Base-by-base conservation (phyloP, 1,140 invertebrate genomes). In the Drosophila oshimai region DNA sequence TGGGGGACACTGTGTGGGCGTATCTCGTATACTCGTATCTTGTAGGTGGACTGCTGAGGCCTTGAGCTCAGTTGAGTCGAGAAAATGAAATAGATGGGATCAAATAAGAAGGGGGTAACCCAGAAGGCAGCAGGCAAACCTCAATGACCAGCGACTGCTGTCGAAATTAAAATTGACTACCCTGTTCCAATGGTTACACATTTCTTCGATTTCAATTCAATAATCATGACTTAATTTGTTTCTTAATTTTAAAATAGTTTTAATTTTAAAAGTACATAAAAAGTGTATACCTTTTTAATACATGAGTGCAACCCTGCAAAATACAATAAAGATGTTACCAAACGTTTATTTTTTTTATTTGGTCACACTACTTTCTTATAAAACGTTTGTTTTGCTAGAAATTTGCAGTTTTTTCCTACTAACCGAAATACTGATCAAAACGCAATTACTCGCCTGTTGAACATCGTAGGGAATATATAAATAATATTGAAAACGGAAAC, bases 1-100 rank as follows among this genome's bases (percentile, higher is more conserved):
- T 73, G 62, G 60, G 60, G 62, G 62, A 67, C 62, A 72, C 51
- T 24, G 18, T 29, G 78, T 83, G 74, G 79, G 80, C 70, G 79
- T 60, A 37, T 36, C 10, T n/a, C n/a, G n/a, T n/a, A n/a, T n/a
- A n/a, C n/a, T n/a, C n/a, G n/a, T n/a, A n/a, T 42, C 33, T 47
- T 50, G 62, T 65, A 28, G 62, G 44, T 67, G 62, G 62, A 49
- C 31, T 20, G 34, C 17, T 31, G n/a, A 60, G 75, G 68, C 67
- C 73, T 54, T 64, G 69, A 46, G 62, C 44, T 20, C 12, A 7
- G 31, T 68, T 13, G 46, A 39, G 26, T 10, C 6, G 15, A 17
- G 5, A 22, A 26, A 31, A 28, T 13, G n/a, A 3, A 26, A 13
- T 2, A 6, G 4, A 5, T 17, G 26, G 34, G 12, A 33, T 31